Percentiles rank a stretch among this genome's conserved stretches.
These are phyloP conservation scores for Penaeus chinensis DNA, from an alignment of 1,140 invertebrate species.

Conservation along the genomic window DNA sequence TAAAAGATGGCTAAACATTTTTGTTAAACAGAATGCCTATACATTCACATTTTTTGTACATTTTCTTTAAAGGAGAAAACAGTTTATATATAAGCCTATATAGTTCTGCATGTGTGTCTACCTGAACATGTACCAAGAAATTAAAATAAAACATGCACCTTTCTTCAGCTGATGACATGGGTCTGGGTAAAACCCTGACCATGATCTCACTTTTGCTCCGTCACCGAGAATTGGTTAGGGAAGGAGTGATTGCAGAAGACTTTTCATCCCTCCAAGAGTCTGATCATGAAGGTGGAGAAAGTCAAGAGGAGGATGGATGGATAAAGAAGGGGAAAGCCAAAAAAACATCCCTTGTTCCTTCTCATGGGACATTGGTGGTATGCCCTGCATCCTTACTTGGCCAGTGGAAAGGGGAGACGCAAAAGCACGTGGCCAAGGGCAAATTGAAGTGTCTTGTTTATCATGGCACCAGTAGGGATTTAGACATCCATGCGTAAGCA, in stretches of 20 bases:
- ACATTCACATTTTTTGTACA: not conserved
- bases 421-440: slow-evolving; percentile 74
- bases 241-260: slow-evolving; percentile 44
- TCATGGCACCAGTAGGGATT: slow-evolving; percentile 83
- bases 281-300: slow-evolving; percentile 49
- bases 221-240: slow-evolving; percentile 65
- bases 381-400: slow-evolving; percentile 81
- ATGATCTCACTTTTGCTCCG: slow-evolving; percentile 85
- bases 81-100: not conserved
- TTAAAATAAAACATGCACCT: slow-evolving; percentile 1
- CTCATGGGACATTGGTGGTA: slow-evolving; percentile 82
- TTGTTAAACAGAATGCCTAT: not conserved
- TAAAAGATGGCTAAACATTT: not conserved
- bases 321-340: slow-evolving; percentile 65
- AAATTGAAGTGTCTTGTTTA: slow-evolving; percentile 78
- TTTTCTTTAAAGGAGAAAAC: not conserved
- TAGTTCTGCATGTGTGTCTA: not conserved
- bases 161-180: slow-evolving; percentile 91
- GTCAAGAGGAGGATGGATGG: slow-evolving; percentile 65
- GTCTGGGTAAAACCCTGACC: slow-evolving; percentile 82
- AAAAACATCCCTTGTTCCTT: slow-evolving; percentile 61
- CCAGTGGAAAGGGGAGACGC: slow-evolving; percentile 90
- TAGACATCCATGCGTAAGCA: slow-evolving; percentile 28
- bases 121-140: no score
- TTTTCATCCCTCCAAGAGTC: slow-evolving; percentile 34